Base-by-base conservation (phyloP, 2,797 vertebrate species). In the Chiroxiphia lanceolata region DNA sequence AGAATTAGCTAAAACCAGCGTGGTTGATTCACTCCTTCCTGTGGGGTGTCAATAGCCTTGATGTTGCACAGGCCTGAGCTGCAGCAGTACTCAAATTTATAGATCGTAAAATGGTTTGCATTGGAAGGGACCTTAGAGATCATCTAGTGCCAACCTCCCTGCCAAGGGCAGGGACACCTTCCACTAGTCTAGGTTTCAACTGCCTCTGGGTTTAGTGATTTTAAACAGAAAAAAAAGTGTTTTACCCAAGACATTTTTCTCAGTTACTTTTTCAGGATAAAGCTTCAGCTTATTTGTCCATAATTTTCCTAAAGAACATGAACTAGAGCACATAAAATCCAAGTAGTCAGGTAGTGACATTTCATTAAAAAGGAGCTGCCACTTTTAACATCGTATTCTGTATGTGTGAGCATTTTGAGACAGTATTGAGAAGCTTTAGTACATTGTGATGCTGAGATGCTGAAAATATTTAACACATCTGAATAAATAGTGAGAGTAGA, bases 1-100 rank as follows among this genome's bases (percentile, higher is more conserved):
- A n/a, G 27, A 2, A 6, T 12, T 40, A 10, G 40, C 27, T 27
- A 40, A 70, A 77, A 36, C 21, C 19, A 13, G 50, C 0, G 0
- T 15, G 42, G 38, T 23, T 71, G 51, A 25, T 48, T 36, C 38
- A 10, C 34, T 50, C 65, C 57, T 78, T 67, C n/a, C 50, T 31
- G 20, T 47, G 31, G 33, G 20, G 3, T 36, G 44, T 67, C 38
- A 31, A 0, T 19, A 33, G 53, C 34, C 59, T 47, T 8, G 26
- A 3, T 17, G 29, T 61, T 20, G n/a, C 45, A 3, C 6, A 10
- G 23, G 72, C 31, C 64, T 70, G 44, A 71, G 23, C 53, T 29
- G 20, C 9, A 7, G 44, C n/a, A 33, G 33, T 15, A 71, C 38
- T 34, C 21, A 53, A 47, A 78, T 65, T 59, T 51, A 33, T 19